Evolutionary conservation across 53 echinoderm and acorn worm genomes (phyloP).

Genomic region (Mesocentrotus franciscanus): DNA sequence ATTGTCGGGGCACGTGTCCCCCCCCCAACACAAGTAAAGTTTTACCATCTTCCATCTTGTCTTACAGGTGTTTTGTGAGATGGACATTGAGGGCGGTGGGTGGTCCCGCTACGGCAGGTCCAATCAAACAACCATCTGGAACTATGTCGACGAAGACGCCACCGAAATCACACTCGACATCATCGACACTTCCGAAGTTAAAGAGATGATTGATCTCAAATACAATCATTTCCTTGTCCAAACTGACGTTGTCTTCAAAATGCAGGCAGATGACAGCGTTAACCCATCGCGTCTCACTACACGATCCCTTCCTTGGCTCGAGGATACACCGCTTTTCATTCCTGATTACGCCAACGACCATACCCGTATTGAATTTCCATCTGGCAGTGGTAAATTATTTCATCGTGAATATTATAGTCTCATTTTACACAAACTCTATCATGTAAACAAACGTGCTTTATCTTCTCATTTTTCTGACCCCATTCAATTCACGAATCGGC

Average conservation of each 20-base stretch:
- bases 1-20: too few relatives aligned
- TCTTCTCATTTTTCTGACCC: too few relatives aligned
- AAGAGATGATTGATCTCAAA: constrained; percentile 62
- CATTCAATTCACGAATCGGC: too few relatives aligned
- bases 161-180: constrained; percentile 62
- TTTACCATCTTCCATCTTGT: too few relatives aligned
- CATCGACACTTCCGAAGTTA: constrained; percentile 58
- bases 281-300: constrained; percentile 61
- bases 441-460: too few relatives aligned
- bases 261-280: constrained; percentile 67
- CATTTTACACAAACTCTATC: too few relatives aligned
- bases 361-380: constrained; percentile 61
- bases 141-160: constrained; percentile 68
- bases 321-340: constrained; percentile 5
- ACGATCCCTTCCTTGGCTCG: constrained; percentile 60
- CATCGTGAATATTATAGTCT: too few relatives aligned
- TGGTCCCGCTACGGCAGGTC: constrained; percentile 78
- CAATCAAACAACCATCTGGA: constrained; percentile 64
- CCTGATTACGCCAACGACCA: constrained; percentile 53
- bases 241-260: constrained; percentile 67
- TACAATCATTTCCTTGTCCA: constrained; percentile 69
- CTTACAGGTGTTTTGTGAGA: constrained; percentile 74
- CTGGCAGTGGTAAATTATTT: constrained; percentile 55
- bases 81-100: constrained; percentile 73
- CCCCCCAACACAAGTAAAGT: too few relatives aligned